A percentile compares a stretch with the other conserved stretches of the same genome.
Conservation (phyloP, 2,797 vertebrate genomes). For the Acropternis orthonyx region DNA sequence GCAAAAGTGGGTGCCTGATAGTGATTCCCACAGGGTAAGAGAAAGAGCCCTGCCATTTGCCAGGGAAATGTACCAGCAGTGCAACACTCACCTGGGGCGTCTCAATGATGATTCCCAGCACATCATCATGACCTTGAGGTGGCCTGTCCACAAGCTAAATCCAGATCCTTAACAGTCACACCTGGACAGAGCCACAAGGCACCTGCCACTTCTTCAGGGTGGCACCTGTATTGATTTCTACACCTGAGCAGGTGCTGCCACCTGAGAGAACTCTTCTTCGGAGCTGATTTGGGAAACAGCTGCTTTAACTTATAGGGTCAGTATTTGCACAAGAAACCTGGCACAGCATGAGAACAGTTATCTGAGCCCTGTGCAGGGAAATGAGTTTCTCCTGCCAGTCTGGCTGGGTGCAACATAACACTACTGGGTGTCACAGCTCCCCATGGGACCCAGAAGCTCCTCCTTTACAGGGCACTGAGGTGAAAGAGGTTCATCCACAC, state of each 20-base stretch:
- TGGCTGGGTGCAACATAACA: accelerated
- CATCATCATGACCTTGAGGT: not conserved
- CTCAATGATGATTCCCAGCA: not conserved
- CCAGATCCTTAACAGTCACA: not conserved
- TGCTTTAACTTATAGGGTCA: not conserved
- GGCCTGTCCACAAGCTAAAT: not conserved
- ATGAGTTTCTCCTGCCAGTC: not conserved
- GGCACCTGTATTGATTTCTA: not conserved
- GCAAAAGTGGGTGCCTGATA: not conserved
- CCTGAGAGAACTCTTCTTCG: not conserved
- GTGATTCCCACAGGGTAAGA: not conserved
- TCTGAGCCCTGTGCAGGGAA: not conserved
- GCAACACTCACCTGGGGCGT: not conserved
- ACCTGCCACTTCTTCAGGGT: not conserved
- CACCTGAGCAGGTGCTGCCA: not conserved
- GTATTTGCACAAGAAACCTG: not conserved
- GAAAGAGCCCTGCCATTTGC: not conserved
- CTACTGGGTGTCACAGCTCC: not conserved
- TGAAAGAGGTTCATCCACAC: not conserved
- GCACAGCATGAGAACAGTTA: not conserved
- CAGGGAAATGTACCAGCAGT: not conserved
- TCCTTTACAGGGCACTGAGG: not conserved
- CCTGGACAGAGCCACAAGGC: not conserved
- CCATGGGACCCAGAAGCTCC: not conserved
- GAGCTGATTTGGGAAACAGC: not conserved